Evolutionary conservation across 2,113 vertebrate genomes (phyloP), one percentile per base, ranked within the genome.

Genomic region (Sterrhoptilus dennistouni): DNA sequence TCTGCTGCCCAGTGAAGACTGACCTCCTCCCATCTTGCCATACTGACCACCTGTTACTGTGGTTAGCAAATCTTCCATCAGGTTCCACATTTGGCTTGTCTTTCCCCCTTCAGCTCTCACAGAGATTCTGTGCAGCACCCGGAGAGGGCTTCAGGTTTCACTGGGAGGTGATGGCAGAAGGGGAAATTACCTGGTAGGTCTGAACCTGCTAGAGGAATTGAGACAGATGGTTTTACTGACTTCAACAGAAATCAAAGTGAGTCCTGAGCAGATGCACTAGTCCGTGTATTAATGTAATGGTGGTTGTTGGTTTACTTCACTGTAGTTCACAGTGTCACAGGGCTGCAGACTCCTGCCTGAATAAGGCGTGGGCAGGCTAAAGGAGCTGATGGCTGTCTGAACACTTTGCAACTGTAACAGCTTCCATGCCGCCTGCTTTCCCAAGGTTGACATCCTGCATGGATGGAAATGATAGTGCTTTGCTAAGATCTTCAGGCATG

Each of bases 361-460:
- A 11, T 7, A 5, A 47, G 11, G 7, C 28, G 4, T 5, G 31
- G 42, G 11, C 22, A 13, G 40, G 50, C 33, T 6, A 0, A 69
- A 27, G 8, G 10, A 50, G 12, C 21, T 50, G 12, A 9, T 31
- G 24, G 28, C 21, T 38, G 12, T 27, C 42, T 27, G 40, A 49
- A 22, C 8, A 3, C 20, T 47, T 45, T 6, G 33, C 21, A 12
- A 4, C 16, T 44, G 15, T 13, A 49, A 25, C 0, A 0, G 12
- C 49, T 68, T 38, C 25, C 49, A 9, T 11, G 21, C 31, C 6
- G 1, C 12, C 9, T 23, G 33, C 24, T 87, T 57, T 63, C 29
- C 36, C 22, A 17, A 3, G 18, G 27, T 1, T 31, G 21, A 45
- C 27, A 17, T 36, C 29, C n/a, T 8, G 8, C 42, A 7, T 8